These are phyloP conservation scores for Sander vitreus DNA, from an alignment of 2,113 vertebrate species.

Conservation along the genomic window DNA sequence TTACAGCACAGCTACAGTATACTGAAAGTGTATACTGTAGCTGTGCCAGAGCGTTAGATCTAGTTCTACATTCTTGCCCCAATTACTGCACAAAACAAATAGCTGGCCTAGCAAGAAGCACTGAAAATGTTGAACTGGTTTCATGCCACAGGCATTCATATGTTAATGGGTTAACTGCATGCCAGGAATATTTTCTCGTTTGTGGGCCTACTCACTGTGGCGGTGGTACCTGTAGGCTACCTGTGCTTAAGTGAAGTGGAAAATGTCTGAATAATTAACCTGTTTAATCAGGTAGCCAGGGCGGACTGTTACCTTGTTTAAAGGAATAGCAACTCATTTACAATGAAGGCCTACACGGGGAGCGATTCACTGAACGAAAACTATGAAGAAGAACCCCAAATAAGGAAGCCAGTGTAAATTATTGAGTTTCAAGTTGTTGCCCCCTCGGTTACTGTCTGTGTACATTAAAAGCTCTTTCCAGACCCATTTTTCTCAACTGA, in stretches of 20 bases:
- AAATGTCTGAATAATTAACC: constrained; percentile 66
- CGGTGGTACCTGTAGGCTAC: constrained; percentile 32
- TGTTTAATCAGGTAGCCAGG: neutral
- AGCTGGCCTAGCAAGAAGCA: constrained; percentile 38
- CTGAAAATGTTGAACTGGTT: constrained; percentile 67
- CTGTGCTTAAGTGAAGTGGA: constrained; percentile 29
- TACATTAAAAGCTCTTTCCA: constrained; percentile 44
- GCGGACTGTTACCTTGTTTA: neutral
- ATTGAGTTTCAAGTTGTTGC: constrained; percentile 11
- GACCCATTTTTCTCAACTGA: constrained; percentile 48
- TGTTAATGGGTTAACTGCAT: constrained; percentile 69
- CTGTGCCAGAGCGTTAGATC: constrained; percentile 51
- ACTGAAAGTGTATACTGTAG: constrained; percentile 27
- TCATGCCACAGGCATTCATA: constrained; percentile 68
- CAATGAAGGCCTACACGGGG: neutral
- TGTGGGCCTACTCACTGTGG: neutral
- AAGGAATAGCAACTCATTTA: neutral
- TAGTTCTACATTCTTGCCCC: constrained; percentile 77
- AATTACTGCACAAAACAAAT: constrained; percentile 78
- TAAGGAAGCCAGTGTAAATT: neutral
- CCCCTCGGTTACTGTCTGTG: constrained; percentile 27
- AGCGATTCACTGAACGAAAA: neutral
- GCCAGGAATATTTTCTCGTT: constrained; percentile 44
- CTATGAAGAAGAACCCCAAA: neutral
- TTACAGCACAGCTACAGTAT: constrained; percentile 1